These are phyloP conservation scores for Eupleurogrammus muticus DNA, from an alignment of 2,797 vertebrate species.

Conservation along the genomic window DNA sequence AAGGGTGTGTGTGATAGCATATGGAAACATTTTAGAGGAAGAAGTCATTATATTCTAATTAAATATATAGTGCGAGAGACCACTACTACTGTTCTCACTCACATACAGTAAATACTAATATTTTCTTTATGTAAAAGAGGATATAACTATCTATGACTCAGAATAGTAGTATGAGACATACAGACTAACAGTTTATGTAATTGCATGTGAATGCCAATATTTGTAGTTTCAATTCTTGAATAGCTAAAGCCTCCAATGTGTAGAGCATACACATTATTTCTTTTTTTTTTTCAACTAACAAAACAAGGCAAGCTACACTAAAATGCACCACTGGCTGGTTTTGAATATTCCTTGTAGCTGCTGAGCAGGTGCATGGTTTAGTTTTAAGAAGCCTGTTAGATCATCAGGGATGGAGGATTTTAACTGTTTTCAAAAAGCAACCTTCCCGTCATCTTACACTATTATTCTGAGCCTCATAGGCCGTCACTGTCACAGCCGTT, in stretches of 20 bases:
- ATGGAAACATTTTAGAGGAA: background rate
- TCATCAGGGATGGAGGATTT: conserved; percentile 8
- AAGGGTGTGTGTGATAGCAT: background rate
- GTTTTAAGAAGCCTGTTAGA: background rate
- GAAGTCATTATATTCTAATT: background rate
- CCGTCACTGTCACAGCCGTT: conserved; percentile 1
- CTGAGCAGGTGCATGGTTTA: background rate
- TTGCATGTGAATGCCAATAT: conserved; percentile 16
- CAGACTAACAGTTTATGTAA: background rate
- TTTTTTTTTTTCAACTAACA: background rate
- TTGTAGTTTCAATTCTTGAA: conserved; percentile 39
- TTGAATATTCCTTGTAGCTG: background rate
- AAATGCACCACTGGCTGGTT: background rate
- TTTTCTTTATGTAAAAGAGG: conserved; percentile 13
- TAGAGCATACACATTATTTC: background rate
- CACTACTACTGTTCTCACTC: background rate
- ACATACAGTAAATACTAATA: background rate
- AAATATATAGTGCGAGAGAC: background rate
- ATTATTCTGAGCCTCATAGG: background rate
- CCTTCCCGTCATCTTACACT: background rate
- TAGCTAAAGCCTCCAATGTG: background rate
- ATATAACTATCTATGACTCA: conserved; percentile 30
- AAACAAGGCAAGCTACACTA: background rate
- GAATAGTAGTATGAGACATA: conserved; percentile 41
- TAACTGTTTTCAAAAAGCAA: background rate